Evolutionary conservation across 2,797 vertebrate species (phyloP).

Genomic region (Paratrypauchen microcephalus): DNA sequence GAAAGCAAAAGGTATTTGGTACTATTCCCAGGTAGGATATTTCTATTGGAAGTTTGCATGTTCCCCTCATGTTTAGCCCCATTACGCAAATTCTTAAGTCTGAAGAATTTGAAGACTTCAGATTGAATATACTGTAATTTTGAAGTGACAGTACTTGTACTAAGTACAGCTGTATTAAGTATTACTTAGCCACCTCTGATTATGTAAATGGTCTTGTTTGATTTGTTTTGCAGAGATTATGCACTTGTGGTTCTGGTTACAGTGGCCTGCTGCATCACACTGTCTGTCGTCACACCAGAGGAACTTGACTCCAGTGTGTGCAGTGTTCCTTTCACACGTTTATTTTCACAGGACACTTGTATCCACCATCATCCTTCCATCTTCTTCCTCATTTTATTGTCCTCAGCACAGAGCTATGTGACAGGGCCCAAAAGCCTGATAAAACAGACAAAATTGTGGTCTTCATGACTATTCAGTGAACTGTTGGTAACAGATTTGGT

Average conservation of each 20-base stretch:
- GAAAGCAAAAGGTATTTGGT: too few species aligned
- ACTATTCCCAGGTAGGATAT: too few species aligned
- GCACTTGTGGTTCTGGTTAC: constrained; percentile 56
- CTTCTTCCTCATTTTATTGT: constrained; percentile 63
- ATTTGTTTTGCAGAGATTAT: constrained; percentile 8
- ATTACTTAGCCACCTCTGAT: not conserved
- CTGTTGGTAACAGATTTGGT: not conserved
- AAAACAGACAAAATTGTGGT: not conserved
- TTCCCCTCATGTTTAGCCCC: too few species aligned
- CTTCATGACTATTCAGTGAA: not conserved
- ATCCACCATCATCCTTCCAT: constrained; percentile 67
- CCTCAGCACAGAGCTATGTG: constrained; percentile 18
- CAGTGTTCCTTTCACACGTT: constrained; percentile 68
- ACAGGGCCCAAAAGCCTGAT: constrained; percentile 16
- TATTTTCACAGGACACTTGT: constrained; percentile 70
- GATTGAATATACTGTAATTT: too few species aligned
- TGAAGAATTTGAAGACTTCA: too few species aligned
- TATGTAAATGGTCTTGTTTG: not conserved
- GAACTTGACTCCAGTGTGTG: constrained; percentile 54
- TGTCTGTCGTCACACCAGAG: constrained; percentile 51
- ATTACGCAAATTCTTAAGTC: too few species aligned
- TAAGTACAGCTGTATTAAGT: too few species aligned
- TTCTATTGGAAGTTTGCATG: too few species aligned
- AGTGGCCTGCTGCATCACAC: constrained; percentile 35
- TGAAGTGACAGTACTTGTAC: too few species aligned